Percentiles rank a stretch among this genome's conserved stretches.
Conservation (phyloP, 2,797 vertebrate genomes). For the Aplochiton taeniatus region DNA sequence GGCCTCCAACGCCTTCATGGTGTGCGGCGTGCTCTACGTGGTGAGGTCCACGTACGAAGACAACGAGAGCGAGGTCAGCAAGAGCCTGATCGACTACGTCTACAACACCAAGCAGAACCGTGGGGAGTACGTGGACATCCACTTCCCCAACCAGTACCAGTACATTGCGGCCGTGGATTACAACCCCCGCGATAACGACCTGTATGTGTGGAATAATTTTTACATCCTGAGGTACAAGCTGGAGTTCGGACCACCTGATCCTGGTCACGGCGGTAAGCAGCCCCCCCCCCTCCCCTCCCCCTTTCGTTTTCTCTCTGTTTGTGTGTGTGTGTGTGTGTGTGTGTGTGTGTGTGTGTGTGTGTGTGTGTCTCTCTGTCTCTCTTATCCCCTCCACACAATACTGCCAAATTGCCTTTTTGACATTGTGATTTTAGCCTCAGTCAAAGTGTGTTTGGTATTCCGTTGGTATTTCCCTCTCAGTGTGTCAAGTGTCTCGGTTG, state of each 20-base stretch:
- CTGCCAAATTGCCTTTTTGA: slow-evolving; percentile 44
- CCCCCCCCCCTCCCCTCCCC: neutral
- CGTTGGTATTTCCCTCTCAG: slow-evolving; percentile 50
- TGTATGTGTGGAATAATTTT: slow-evolving; percentile 99
- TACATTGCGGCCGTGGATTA: slow-evolving; percentile 99
- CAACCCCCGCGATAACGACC: slow-evolving; percentile 97
- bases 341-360: too few species aligned
- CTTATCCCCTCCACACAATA: slow-evolving; percentile 22
- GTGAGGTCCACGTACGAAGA: slow-evolving; percentile 97
- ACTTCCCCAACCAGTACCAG: slow-evolving; percentile 99
- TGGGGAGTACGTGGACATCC: slow-evolving; percentile 91
- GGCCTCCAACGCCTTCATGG: slow-evolving; percentile 99
- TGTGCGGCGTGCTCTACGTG: slow-evolving; percentile 96
- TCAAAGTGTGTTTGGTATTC: slow-evolving; percentile 49
- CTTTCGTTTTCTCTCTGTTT: neutral
- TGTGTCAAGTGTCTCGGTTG: slow-evolving; percentile 66
- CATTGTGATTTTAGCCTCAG: slow-evolving; percentile 46
- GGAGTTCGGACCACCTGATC: slow-evolving; percentile 95
- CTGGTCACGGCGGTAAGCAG: slow-evolving; percentile 89
- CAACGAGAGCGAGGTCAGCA: slow-evolving; percentile 96
- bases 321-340: too few species aligned
- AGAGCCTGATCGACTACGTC: slow-evolving; percentile 94
- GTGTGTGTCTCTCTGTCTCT: slow-evolving; percentile 22
- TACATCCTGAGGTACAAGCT: slow-evolving; percentile 96
- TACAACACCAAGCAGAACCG: slow-evolving; percentile 93